A percentile compares a stretch with the other conserved stretches of the same genome.
Conservation (phyloP, 2,888 invertebrate species). For the Acronicta aceris region DNA sequence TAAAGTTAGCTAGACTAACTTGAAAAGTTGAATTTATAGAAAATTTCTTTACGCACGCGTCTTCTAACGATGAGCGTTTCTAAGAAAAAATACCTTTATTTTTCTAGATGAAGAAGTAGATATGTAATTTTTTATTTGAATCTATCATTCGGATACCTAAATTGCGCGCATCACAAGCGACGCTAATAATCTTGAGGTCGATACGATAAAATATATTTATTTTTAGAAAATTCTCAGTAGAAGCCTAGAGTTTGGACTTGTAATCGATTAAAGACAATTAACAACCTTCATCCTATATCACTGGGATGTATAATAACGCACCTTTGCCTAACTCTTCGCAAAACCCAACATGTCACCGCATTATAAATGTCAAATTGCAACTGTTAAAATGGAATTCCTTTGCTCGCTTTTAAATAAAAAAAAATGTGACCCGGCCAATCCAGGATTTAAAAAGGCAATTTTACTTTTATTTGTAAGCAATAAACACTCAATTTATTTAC, state of each 20-base stretch:
- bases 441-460: neutral
- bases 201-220: too few species aligned
- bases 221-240: too few species aligned
- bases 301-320: too few species aligned
- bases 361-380: neutral
- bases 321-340: too few species aligned
- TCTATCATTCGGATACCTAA: too few species aligned
- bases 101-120: neutral
- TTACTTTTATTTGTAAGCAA: constrained; percentile 1
- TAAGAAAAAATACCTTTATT: constrained; percentile 12
- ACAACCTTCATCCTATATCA: too few species aligned
- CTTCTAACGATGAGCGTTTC: constrained; percentile 20
- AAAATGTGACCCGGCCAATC: neutral
- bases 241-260: too few species aligned
- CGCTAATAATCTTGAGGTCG: too few species aligned
- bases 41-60: constrained; percentile 36
- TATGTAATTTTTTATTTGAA: too few species aligned
- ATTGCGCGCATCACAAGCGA: too few species aligned
- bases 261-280: too few species aligned
- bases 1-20: constrained; percentile 37
- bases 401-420: neutral
- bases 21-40: constrained; percentile 22
- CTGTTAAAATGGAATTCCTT: neutral
- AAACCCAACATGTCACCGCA: neutral
- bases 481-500: neutral